A percentile compares a stretch with the other conserved stretches of the same genome.
phyloP scores from a whole-genome alignment of 2,797 vertebrate genomes.

The Sebastes jordani region DNA sequence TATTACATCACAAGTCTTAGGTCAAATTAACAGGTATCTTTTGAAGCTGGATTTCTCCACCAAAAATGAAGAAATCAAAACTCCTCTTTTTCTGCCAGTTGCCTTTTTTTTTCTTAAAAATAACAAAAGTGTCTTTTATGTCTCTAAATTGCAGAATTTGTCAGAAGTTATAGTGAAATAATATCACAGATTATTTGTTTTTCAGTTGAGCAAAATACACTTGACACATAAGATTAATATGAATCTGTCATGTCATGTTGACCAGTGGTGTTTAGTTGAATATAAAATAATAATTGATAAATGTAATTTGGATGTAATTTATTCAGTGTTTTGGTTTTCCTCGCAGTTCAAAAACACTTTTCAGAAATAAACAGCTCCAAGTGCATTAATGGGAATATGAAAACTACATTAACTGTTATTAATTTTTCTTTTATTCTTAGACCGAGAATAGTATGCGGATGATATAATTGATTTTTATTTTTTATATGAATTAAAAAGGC shows the following conservation, averaged over 20 bases:
- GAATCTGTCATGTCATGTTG: not conserved
- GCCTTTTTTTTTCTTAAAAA: not conserved
- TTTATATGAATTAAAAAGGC: not conserved
- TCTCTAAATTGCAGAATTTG: not conserved
- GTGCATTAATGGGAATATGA: not conserved
- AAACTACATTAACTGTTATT: too few species aligned
- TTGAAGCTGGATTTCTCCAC: not conserved
- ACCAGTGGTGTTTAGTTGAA: not conserved
- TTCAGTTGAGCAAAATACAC: not conserved
- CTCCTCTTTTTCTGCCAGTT: not conserved
- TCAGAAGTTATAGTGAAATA: not conserved
- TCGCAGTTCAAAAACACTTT: not conserved
- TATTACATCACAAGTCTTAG: not conserved
- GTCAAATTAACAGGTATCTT: not conserved
- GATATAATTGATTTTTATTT: not conserved
- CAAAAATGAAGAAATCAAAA: too few species aligned
- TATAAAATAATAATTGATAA: not conserved
- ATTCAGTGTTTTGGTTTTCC: not conserved
- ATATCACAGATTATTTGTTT: not conserved
- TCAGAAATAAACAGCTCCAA: not conserved
- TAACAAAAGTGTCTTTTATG: not conserved
- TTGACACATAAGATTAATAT: not conserved
- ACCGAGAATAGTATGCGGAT: not conserved
- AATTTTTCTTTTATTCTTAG: too few species aligned
- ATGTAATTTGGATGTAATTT: not conserved